A percentile compares a stretch with the other conserved stretches of the same genome.
Conservation (phyloP, 2,797 vertebrate genomes). For the Diceros bicornis region DNA sequence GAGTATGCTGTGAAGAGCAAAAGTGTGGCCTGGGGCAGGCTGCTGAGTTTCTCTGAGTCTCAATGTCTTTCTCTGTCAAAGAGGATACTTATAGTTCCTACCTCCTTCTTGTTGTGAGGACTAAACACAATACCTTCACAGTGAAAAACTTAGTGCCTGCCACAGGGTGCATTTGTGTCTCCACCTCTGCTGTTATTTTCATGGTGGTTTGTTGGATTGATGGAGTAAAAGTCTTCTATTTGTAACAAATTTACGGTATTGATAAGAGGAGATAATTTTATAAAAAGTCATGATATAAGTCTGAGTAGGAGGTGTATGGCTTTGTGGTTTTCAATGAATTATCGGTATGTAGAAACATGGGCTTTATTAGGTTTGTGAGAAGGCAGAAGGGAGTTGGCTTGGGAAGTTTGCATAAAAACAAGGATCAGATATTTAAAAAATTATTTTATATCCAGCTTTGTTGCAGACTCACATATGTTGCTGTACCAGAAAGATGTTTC, state of each 20-base stretch:
- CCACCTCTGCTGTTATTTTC: not conserved
- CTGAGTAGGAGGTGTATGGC: not conserved
- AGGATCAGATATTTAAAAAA: conserved; percentile 53
- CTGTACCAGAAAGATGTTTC: conserved; percentile 52
- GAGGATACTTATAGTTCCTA: not conserved
- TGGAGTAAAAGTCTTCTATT: not conserved
- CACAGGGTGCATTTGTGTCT: not conserved
- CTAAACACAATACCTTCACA: not conserved
- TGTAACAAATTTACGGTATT: not conserved
- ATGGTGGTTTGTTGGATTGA: not conserved
- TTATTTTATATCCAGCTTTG: conserved; percentile 50
- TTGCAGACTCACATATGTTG: conserved; percentile 29
- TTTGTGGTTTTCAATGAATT: conserved; percentile 6
- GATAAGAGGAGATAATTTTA: conserved; percentile 1
- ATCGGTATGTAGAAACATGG: not conserved
- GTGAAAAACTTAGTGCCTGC: not conserved
- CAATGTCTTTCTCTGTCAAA: not conserved
- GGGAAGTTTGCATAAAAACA: conserved; percentile 41
- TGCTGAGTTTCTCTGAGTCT: not conserved
- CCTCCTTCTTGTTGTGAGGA: not conserved
- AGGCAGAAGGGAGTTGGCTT: conserved; percentile 48
- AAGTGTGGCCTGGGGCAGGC: not conserved
- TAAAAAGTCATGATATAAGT: not conserved
- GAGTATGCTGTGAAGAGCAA: not conserved
- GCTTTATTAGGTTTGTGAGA: conserved; percentile 43